These are phyloP conservation scores for Venustoraphidia nigricollis DNA, from an alignment of 2,888 invertebrate genomes.

Conservation along the genomic window DNA sequence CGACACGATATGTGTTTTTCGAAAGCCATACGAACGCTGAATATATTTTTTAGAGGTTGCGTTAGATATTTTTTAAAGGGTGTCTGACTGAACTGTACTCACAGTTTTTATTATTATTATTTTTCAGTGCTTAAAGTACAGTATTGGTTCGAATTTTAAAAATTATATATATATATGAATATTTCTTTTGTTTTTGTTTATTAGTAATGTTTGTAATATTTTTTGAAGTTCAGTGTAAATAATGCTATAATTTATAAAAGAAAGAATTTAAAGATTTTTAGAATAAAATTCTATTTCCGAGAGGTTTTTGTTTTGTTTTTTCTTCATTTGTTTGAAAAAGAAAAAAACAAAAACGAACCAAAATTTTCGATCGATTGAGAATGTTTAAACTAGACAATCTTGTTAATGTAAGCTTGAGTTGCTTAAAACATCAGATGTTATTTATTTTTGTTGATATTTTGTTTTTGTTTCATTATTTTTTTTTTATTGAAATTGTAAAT, in stretches of 20 bases:
- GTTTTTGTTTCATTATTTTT: neutral
- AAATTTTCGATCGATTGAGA: neutral
- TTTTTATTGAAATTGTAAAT: no score
- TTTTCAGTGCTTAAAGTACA: no score
- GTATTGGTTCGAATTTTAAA: no score
- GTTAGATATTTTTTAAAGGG: neutral
- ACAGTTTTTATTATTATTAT: no score
- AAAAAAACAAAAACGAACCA: neutral
- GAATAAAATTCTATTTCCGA: neutral
- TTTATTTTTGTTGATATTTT: neutral
- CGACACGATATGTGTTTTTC: no score
- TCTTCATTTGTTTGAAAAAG: no score
- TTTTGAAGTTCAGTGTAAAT: neutral
- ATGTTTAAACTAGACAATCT: neutral
- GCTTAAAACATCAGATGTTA: neutral
- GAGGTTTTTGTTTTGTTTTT: neutral
- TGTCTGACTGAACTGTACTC: neutral
- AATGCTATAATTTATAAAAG: constrained; percentile 1
- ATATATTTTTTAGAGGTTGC: neutral
- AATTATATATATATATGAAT: neutral
- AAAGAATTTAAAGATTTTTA: neutral
- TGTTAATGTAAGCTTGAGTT: neutral
- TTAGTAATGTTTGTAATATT: neutral
- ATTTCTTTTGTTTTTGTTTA: neutral
- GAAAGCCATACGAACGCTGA: neutral